These are phyloP conservation scores for Pterocles gutturalis DNA, from an alignment of 2,113 vertebrate species.

Conservation along the genomic window DNA sequence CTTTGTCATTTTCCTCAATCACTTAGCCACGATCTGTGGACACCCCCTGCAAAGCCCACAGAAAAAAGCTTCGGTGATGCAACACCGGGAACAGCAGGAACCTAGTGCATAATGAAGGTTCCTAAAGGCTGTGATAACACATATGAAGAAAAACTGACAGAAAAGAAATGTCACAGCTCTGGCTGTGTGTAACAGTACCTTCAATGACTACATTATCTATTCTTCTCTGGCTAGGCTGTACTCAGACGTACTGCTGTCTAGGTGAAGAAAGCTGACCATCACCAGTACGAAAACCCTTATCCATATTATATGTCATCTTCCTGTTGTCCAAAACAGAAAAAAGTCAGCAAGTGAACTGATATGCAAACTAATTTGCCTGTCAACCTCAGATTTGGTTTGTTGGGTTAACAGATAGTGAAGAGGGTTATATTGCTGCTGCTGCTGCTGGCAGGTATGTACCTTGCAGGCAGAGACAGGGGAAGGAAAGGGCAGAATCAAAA, in stretches of 20 bases:
- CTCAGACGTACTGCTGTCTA: accelerated
- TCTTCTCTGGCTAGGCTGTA: background rate
- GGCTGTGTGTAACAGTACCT: background rate
- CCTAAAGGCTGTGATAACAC: background rate
- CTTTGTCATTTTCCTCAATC: background rate
- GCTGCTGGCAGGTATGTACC: background rate
- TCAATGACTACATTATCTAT: background rate
- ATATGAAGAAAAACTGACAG: background rate
- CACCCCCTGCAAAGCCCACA: background rate
- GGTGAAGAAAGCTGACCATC: background rate
- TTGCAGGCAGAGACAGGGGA: background rate
- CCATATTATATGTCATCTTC: background rate
- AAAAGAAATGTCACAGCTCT: background rate
- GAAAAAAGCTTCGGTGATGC: background rate
- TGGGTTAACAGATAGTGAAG: background rate
- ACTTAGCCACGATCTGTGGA: background rate
- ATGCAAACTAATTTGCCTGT: background rate
- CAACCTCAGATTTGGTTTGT: background rate
- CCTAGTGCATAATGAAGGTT: background rate
- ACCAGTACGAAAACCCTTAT: background rate
- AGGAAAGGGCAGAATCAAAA: background rate
- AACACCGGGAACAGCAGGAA: background rate
- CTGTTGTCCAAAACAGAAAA: background rate
- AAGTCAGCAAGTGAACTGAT: background rate
- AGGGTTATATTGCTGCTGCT: background rate